These are phyloP conservation scores for Aptenodytes patagonicus DNA, from an alignment of 2,113 vertebrate genomes.

Conservation along the genomic window DNA sequence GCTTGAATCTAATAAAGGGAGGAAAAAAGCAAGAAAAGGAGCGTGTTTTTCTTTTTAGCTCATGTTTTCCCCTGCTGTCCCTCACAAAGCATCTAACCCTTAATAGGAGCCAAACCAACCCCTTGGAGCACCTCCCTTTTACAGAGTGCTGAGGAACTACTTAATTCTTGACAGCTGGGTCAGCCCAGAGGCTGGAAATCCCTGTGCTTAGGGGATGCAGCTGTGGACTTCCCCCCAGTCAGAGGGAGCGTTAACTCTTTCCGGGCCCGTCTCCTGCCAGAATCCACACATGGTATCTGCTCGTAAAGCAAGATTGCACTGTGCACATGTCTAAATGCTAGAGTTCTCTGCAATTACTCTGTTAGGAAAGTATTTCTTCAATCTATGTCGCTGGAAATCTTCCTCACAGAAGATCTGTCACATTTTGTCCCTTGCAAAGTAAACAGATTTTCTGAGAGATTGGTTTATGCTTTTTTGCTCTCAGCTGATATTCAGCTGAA, in stretches of 20 bases:
- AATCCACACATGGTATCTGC: background rate
- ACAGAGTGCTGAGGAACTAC: background rate
- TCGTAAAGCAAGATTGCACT: background rate
- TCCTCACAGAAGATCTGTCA: background rate
- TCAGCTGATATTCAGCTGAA: background rate
- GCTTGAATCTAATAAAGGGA: background rate
- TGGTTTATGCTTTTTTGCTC: background rate
- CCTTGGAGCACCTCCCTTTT: background rate
- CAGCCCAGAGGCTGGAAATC: slow-evolving; percentile 18
- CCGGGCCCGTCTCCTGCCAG: background rate
- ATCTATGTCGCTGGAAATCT: background rate
- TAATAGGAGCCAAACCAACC: background rate
- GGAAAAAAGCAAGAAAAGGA: background rate
- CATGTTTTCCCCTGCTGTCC: background rate
- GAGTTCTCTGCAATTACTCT: background rate
- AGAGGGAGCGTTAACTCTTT: background rate
- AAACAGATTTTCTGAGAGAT: background rate
- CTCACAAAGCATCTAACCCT: background rate
- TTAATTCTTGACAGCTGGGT: slow-evolving; percentile 58
- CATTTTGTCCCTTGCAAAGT: background rate
- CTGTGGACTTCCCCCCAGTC: background rate
- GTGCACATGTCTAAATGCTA: background rate
- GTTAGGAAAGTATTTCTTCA: background rate
- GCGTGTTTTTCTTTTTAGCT: background rate
- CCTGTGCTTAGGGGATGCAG: background rate